phyloP scores from a whole-genome alignment of 2,113 vertebrate species.

The Xiphias gladius region DNA sequence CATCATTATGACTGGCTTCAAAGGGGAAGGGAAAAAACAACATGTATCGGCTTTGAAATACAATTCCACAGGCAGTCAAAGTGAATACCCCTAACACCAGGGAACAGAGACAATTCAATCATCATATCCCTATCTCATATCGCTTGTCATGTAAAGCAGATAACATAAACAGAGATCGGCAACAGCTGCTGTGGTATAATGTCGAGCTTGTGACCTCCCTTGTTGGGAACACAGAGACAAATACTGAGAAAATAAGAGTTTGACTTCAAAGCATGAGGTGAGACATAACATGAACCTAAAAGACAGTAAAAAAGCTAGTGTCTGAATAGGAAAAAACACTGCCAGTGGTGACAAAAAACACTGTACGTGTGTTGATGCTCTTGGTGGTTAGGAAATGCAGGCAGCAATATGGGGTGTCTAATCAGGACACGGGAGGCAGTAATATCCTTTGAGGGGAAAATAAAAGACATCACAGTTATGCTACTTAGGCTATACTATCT shows the following conservation, averaged over 20 bases:
- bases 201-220: slow-evolving; percentile 29
- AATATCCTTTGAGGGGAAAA: no score
- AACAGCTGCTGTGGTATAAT: slow-evolving; percentile 43
- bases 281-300: slow-evolving; percentile 5
- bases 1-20: slow-evolving; percentile 59
- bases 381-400: no score
- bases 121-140: slow-evolving; percentile 34
- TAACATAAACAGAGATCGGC: slow-evolving; percentile 52
- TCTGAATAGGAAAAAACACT: neutral
- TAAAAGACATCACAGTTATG: no score
- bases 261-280: slow-evolving; percentile 45
- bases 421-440: no score
- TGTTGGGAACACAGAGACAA: slow-evolving; percentile 33
- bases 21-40: slow-evolving; percentile 52
- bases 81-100: slow-evolving; percentile 40
- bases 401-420: no score
- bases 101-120: slow-evolving; percentile 59
- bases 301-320: neutral
- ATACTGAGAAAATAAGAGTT: slow-evolving; percentile 42
- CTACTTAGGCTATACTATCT: no score
- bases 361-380: neutral
- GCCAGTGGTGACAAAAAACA: neutral
- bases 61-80: slow-evolving; percentile 46
- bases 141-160: slow-evolving; percentile 48
- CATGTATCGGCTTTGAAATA: slow-evolving; percentile 55